phyloP scores from a whole-genome alignment of 37 sponge, comb jelly and placozoan genomes.

The Theonella swinhoei region DNA sequence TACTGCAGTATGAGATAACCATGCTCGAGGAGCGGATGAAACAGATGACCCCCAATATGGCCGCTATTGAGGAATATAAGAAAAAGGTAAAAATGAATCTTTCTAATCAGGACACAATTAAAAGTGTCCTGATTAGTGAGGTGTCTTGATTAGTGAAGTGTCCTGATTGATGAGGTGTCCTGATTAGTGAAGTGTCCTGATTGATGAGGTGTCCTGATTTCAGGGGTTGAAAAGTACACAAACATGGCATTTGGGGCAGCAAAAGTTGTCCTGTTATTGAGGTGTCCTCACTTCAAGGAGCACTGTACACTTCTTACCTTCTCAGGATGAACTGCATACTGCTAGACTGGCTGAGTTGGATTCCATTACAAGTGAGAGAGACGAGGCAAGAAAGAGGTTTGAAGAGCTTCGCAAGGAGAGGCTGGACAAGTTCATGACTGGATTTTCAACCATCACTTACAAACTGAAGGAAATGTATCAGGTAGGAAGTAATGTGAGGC shows the following conservation, averaged over 20 bases:
- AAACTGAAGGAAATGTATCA: constrained; percentile 99
- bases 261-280: too few relatives aligned
- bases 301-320: neutral
- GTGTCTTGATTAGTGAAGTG: too few relatives aligned
- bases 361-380: constrained; percentile 77
- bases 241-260: too few relatives aligned
- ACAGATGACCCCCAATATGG: constrained; percentile 96
- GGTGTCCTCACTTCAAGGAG: neutral
- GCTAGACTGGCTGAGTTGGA: constrained; percentile 85
- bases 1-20: constrained; percentile 81
- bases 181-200: neutral
- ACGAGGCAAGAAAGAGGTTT: constrained; percentile 75
- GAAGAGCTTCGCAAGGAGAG: constrained; percentile 87
- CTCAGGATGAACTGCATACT: constrained; percentile 74
- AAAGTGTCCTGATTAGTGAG: neutral
- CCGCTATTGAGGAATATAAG: constrained; percentile 93
- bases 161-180: too few relatives aligned
- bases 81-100: constrained; percentile 63
- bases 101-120: too few relatives aligned
- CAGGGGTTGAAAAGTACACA: too few relatives aligned
- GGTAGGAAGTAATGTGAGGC: constrained; percentile 39
- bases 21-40: constrained; percentile 82
- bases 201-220: neutral
- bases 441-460: constrained; percentile 90
- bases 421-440: constrained; percentile 95